A percentile compares a stretch with the other conserved stretches of the same genome.
Conservation (phyloP, 2,888 invertebrate genomes). For the Amblyteles armatorius region DNA sequence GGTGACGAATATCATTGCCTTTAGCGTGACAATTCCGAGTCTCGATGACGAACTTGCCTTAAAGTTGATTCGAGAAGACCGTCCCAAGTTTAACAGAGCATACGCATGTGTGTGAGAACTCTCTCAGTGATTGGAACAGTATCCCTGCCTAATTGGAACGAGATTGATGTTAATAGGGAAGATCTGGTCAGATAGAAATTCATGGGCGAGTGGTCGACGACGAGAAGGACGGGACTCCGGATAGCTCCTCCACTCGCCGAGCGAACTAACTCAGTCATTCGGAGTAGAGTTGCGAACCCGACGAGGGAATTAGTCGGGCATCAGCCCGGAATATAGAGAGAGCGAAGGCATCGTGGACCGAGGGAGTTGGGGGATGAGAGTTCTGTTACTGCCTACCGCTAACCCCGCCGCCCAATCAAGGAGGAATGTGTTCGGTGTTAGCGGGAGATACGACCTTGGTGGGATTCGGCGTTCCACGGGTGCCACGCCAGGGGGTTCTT, state of each 20-base stretch:
- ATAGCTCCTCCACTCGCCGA: constrained; percentile 39
- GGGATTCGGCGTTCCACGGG: constrained; percentile 77
- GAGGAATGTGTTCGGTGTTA: constrained; percentile 81
- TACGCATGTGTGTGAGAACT: not conserved
- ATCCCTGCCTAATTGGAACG: constrained; percentile 49
- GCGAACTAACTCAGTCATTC: constrained; percentile 65
- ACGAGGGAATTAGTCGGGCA: constrained; percentile 62
- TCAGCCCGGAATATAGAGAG: constrained; percentile 46
- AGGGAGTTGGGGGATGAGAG: constrained; percentile 63
- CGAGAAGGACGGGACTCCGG: constrained; percentile 35
- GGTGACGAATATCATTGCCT: not conserved
- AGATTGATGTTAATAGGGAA: constrained; percentile 66
- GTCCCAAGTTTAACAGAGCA: constrained; percentile 2
- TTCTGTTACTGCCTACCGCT: constrained; percentile 74
- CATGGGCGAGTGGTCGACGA: constrained; percentile 61
- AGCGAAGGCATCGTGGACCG: constrained; percentile 59
- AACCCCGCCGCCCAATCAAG: constrained; percentile 78
- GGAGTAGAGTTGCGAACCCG: constrained; percentile 59
- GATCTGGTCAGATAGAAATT: constrained; percentile 66
- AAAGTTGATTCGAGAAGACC: not conserved
- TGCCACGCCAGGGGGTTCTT: constrained; percentile 78
- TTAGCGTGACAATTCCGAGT: not conserved
- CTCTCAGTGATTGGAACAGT: constrained; percentile 7
- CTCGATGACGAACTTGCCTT: not conserved
- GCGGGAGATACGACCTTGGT: constrained; percentile 77